Evolutionary conservation across 2,888 invertebrate species (phyloP).

Genomic region (Hirtodrosophila trivittata): DNA sequence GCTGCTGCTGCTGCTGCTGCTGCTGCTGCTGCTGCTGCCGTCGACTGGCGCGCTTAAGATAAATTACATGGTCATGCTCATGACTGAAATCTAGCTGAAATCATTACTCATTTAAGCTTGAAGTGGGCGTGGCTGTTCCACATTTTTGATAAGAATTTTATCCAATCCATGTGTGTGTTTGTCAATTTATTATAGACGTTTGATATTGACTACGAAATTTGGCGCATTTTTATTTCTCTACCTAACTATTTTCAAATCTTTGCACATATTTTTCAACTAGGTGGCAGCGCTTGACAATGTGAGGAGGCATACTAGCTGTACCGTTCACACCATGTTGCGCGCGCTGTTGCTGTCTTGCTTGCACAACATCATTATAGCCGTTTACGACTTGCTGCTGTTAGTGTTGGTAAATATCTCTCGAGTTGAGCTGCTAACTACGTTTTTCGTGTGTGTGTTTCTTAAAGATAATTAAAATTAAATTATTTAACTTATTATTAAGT

Average conservation of each 20-base stretch:
- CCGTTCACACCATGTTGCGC: conserved; percentile 68
- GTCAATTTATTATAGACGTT: too few species aligned
- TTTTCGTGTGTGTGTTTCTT: conserved; percentile 72
- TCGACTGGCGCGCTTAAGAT: conserved; percentile 61
- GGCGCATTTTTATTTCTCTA: not conserved
- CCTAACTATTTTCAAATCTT: not conserved
- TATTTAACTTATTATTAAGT: conserved; percentile 76
- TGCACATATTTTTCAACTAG: conserved; percentile 6
- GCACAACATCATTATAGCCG: conserved; percentile 67
- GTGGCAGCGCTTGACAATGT: conserved; percentile 47
- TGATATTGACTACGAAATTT: not conserved
- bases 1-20: conserved; percentile 46
- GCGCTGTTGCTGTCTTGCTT: conserved; percentile 51
- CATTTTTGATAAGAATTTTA: conserved; percentile 12
- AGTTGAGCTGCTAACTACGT: conserved; percentile 63
- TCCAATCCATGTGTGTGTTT: too few species aligned
- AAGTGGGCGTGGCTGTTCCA: conserved; percentile 26
- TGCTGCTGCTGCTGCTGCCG: conserved; percentile 34
- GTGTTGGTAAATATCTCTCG: conserved; percentile 58
- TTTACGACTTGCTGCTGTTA: conserved; percentile 48
- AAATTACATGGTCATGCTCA: conserved; percentile 68
- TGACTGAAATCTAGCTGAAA: conserved; percentile 49
- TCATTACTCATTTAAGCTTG: conserved; percentile 47
- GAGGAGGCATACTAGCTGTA: conserved; percentile 32
- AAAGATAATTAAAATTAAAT: conserved; percentile 73